Evolutionary conservation across 2,888 invertebrate species (phyloP), one percentile per base, ranked within the genome.

Genomic region (Parapristionchus giblindavisi): DNA sequence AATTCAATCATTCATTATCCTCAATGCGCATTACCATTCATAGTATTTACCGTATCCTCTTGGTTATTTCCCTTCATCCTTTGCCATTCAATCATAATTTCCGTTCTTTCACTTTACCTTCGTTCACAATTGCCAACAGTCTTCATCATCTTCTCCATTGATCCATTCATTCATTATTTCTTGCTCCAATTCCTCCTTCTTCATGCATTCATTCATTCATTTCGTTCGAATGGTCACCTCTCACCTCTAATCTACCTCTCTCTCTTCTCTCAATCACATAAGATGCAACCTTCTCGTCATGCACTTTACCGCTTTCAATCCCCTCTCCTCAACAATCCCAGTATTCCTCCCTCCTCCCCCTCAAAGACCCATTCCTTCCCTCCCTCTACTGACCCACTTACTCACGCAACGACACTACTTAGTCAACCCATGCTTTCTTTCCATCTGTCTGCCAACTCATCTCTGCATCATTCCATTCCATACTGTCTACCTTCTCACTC

Each of bases 381-480:
- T n/a, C n/a, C n/a, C n/a, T n/a, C n/a, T n/a, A n/a, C n/a, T n/a
- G n/a, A n/a, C n/a, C n/a, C n/a, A n/a, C n/a, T n/a, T n/a, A n/a
- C n/a, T n/a, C n/a, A n/a, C n/a, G n/a, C n/a, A n/a, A n/a, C n/a
- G n/a, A n/a, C n/a, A n/a, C n/a, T n/a, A n/a, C n/a, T n/a, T n/a
- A n/a, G n/a, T n/a, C n/a, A n/a, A n/a, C n/a, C n/a, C 61, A 14
- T 24, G 27, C 34, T 27, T 51, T 66, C n/a, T 51, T 51, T 52
- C 52, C 51, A 51, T 51, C 66, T 66, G 66, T 66, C 66, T 66
- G 51, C 52, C 66, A 51, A 11, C 27, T 51, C 48, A 17, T 51
- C 51, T 51, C 51, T 51, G 51, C 14, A 51, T 17, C 14, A 51
- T 51, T 51, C n/a, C 51, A 17, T 51, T n/a, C 51, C n/a, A 14